Evolutionary conservation across 2,888 invertebrate species (phyloP).

Genomic region (Hirtodrosophila histrioides): DNA sequence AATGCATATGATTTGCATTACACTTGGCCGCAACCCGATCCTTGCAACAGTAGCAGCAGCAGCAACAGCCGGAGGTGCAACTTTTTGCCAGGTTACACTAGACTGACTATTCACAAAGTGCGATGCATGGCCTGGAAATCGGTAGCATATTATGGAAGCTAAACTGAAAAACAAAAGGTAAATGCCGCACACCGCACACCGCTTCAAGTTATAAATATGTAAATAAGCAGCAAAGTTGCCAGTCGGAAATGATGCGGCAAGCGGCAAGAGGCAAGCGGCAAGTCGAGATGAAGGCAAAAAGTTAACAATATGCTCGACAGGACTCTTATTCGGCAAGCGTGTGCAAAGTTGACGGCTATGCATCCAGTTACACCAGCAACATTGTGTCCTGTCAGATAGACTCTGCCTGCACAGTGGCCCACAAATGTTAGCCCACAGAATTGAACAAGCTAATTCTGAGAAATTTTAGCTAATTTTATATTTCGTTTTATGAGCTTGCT

Average conservation of each 20-base stretch:
- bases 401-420: slow-evolving; percentile 26
- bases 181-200: slow-evolving; percentile 26
- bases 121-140: slow-evolving; percentile 51
- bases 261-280: slow-evolving; percentile 6
- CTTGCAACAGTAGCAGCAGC: slow-evolving; percentile 23
- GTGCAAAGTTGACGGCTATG: slow-evolving; percentile 53
- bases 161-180: slow-evolving; percentile 58
- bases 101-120: slow-evolving; percentile 17
- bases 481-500: too few relatives aligned
- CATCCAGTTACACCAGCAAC: slow-evolving; percentile 38
- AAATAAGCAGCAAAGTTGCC: slow-evolving; percentile 72
- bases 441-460: too few relatives aligned
- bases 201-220: slow-evolving; percentile 71
- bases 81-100: slow-evolving; percentile 2
- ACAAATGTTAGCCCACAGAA: not conserved
- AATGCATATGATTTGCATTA: slow-evolving; percentile 72
- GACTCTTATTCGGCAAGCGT: slow-evolving; percentile 58
- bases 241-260: slow-evolving; percentile 44
- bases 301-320: slow-evolving; percentile 67
- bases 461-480: too few relatives aligned
- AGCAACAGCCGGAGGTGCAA: slow-evolving; percentile 20
- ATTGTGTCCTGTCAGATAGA: slow-evolving; percentile 32
- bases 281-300: slow-evolving; percentile 48
- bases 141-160: slow-evolving; percentile 60
- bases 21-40: slow-evolving; percentile 37